These are phyloP conservation scores for Kuschelorhynchus macadamiae DNA, from an alignment of 2,888 invertebrate species.

Conservation along the genomic window DNA sequence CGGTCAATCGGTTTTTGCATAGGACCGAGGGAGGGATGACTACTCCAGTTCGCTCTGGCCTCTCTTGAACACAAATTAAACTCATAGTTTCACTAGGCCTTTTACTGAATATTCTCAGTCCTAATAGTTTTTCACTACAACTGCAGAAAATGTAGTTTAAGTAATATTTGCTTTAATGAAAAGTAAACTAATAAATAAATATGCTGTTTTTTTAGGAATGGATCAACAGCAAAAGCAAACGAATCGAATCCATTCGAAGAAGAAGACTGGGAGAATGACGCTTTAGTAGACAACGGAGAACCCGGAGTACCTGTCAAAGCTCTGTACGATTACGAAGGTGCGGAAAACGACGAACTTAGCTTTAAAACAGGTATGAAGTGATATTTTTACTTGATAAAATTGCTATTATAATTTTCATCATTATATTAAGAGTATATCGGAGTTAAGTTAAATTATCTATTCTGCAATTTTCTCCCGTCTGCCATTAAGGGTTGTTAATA, in stretches of 20 bases:
- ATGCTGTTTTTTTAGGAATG: constrained; percentile 71
- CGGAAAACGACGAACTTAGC: constrained; percentile 96
- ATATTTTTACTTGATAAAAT: neutral
- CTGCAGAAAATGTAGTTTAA: no score
- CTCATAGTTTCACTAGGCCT: neutral
- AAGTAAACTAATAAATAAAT: neutral
- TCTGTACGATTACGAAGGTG: constrained; percentile 96
- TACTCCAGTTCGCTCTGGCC: no score
- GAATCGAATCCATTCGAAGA: constrained; percentile 91
- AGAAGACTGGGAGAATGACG: constrained; percentile 85
- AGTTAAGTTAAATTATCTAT: no score
- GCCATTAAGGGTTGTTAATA: no score
- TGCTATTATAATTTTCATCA: no score
- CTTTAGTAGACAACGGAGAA: constrained; percentile 92
- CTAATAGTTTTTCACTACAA: constrained; percentile 13
- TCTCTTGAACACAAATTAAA: no score
- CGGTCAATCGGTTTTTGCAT: no score
- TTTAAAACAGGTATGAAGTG: constrained; percentile 87
- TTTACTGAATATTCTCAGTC: neutral
- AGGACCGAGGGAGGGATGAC: no score
- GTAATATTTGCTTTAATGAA: no score
- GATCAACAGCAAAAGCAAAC: constrained; percentile 66
- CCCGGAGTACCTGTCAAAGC: constrained; percentile 96
- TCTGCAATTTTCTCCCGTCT: no score
- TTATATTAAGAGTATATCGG: no score